Evolutionary conservation across 2,797 vertebrate genomes (phyloP).

Genomic region (Tenualosa thibaudeaui): DNA sequence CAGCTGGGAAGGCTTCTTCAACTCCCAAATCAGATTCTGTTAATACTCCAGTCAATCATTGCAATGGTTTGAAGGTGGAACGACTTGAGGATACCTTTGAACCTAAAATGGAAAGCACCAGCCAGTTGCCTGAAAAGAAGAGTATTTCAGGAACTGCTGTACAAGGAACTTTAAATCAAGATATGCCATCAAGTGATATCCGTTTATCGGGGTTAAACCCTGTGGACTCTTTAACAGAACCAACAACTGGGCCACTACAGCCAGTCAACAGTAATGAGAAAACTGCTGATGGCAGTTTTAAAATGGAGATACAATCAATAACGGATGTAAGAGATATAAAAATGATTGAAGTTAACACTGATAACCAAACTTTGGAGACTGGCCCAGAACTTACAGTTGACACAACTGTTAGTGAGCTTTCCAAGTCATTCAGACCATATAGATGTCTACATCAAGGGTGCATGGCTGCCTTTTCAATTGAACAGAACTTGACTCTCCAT

Average conservation of each 20-base stretch:
- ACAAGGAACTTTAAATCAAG: not conserved
- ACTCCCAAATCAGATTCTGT: not conserved
- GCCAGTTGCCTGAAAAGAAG: not conserved
- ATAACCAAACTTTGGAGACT: conserved; percentile 57
- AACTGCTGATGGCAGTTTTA: not conserved
- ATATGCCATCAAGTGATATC: not conserved
- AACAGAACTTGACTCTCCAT: conserved; percentile 97
- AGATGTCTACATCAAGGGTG: conserved; percentile 96
- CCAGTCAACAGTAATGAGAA: conserved; percentile 4
- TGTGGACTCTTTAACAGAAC: conserved; percentile 54
- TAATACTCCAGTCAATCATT: not conserved
- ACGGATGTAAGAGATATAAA: not conserved
- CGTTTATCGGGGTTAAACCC: not conserved
- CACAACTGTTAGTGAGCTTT: conserved; percentile 74
- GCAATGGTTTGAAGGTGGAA: conserved; percentile 13
- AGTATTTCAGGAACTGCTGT: not conserved
- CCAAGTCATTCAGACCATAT: conserved; percentile 92
- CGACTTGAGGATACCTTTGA: not conserved
- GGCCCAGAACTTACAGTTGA: conserved; percentile 61
- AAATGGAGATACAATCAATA: not conserved
- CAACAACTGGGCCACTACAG: conserved; percentile 48
- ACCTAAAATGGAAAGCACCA: not conserved
- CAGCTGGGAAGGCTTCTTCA: not conserved
- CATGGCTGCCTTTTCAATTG: conserved; percentile 95
- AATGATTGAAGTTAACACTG: conserved; percentile 57